Conservation (phyloP, 1,140 invertebrate species). For the Ganaspis sp. region DNA sequence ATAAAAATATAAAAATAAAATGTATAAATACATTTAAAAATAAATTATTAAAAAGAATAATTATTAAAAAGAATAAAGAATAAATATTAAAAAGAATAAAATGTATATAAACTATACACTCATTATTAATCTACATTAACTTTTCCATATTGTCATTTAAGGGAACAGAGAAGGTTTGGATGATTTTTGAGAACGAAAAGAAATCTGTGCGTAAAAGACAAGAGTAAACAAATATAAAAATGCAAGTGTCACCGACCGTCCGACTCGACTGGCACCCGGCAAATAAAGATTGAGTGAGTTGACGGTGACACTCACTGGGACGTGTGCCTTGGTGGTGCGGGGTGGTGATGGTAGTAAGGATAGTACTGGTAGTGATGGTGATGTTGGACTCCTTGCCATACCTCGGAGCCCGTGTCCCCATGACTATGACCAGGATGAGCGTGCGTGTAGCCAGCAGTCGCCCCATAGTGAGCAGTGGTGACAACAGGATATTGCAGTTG, state of each 20-base stretch:
- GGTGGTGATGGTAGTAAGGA: slow-evolving; percentile 80
- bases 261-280: slow-evolving; percentile 33
- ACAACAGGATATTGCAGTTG: slow-evolving; percentile 65
- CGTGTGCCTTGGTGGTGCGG: slow-evolving; percentile 78
- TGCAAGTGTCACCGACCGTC: slow-evolving; percentile 28
- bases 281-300: slow-evolving; percentile 57
- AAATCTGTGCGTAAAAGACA: neutral
- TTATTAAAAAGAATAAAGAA: too few species aligned
- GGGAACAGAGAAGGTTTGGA: too few species aligned
- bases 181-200: neutral
- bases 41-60: too few species aligned
- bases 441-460: slow-evolving; percentile 60
- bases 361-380: slow-evolving; percentile 81
- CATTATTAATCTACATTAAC: too few species aligned
- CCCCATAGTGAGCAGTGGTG: slow-evolving; percentile 67
- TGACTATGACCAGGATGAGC: slow-evolving; percentile 58
- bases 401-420: slow-evolving; percentile 76
- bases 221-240: slow-evolving; percentile 21
- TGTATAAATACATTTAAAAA: too few species aligned
- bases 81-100: too few species aligned
- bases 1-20: too few species aligned
- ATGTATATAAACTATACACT: too few species aligned
- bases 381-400: slow-evolving; percentile 80
- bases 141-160: too few species aligned
- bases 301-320: slow-evolving; percentile 79